Evolutionary conservation across 2,888 invertebrate species (phyloP).

Genomic region (Drosophila planitibia): DNA sequence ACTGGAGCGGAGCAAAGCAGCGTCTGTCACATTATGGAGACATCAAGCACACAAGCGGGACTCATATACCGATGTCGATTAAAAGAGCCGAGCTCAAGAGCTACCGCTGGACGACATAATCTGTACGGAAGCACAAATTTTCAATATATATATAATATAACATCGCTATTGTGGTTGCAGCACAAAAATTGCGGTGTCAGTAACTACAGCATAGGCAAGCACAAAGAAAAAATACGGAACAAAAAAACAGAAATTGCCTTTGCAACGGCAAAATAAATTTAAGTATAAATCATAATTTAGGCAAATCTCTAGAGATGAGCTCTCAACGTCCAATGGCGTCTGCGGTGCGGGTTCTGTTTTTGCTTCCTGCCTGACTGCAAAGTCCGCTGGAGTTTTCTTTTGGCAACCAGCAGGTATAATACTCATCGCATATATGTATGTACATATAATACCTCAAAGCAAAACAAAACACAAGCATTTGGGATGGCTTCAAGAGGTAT

Average conservation of each 20-base stretch:
- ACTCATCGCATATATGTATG: slow-evolving; percentile 11
- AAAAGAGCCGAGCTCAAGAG: slow-evolving; percentile 38
- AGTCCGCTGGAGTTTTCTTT: slow-evolving; percentile 4
- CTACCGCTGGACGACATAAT: slow-evolving; percentile 34
- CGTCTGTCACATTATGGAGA: slow-evolving; percentile 73
- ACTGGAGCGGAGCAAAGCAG: slow-evolving; percentile 51
- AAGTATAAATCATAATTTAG: slow-evolving; percentile 79
- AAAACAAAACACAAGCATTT: slow-evolving; percentile 64
- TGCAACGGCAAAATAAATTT: slow-evolving; percentile 50
- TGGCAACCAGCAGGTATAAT: slow-evolving; percentile 54
- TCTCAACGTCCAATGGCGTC: slow-evolving; percentile 57
- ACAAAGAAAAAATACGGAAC: slow-evolving; percentile 7
- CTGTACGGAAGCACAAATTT: slow-evolving; percentile 43
- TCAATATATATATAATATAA: slow-evolving; percentile 17
- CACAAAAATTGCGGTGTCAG: slow-evolving; percentile 54
- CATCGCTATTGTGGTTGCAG: not conserved
- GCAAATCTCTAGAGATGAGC: slow-evolving; percentile 78
- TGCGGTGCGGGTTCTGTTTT: slow-evolving; percentile 38
- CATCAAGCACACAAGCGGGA: slow-evolving; percentile 75
- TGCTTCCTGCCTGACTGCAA: slow-evolving; percentile 9
- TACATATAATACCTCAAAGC: slow-evolving; percentile 72
- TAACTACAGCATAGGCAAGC: slow-evolving; percentile 43
- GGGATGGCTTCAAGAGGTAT: slow-evolving; percentile 25
- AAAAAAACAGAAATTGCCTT: slow-evolving; percentile 36
- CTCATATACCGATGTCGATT: slow-evolving; percentile 64